A percentile compares a stretch with the other conserved stretches of the same genome.
Conservation (phyloP, 2,113 vertebrate species). For the Pelmatolapia mariae region DNA sequence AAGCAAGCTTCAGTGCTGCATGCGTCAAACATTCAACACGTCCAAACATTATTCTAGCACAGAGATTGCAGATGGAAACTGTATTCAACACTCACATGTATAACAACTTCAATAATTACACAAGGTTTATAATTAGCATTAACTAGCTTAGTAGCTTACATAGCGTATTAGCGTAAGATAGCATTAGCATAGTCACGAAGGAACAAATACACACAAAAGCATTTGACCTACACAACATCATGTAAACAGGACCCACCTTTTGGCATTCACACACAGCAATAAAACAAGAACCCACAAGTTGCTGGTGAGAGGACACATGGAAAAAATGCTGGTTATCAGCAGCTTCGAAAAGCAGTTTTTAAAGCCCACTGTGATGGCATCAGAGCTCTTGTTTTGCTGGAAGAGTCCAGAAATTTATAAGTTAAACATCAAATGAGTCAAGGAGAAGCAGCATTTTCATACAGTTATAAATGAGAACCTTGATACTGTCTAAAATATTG, state of each 20-base stretch:
- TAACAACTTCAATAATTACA: neutral
- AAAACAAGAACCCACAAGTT: neutral
- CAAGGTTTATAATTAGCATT: neutral
- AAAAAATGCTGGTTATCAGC: neutral
- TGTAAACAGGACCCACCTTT: rapidly evolving
- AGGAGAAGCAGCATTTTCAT: neutral
- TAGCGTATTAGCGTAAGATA: rapidly evolving
- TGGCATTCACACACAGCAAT: neutral
- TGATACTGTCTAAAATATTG: neutral
- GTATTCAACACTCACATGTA: rapidly evolving
- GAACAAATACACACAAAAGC: neutral
- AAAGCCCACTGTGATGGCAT: neutral
- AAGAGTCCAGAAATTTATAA: neutral
- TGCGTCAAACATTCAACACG: neutral
- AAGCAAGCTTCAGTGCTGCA: neutral
- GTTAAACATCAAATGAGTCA: neutral
- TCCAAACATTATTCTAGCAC: neutral
- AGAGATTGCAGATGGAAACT: neutral
- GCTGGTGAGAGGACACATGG: neutral
- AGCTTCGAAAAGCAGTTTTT: neutral
- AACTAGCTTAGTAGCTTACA: neutral
- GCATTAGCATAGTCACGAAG: neutral
- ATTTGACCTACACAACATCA: neutral
- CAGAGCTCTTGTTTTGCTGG: neutral
- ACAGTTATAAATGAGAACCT: neutral